Base-by-base conservation (phyloP, 2,797 vertebrate genomes). In the Lepus oiostolus region DNA sequence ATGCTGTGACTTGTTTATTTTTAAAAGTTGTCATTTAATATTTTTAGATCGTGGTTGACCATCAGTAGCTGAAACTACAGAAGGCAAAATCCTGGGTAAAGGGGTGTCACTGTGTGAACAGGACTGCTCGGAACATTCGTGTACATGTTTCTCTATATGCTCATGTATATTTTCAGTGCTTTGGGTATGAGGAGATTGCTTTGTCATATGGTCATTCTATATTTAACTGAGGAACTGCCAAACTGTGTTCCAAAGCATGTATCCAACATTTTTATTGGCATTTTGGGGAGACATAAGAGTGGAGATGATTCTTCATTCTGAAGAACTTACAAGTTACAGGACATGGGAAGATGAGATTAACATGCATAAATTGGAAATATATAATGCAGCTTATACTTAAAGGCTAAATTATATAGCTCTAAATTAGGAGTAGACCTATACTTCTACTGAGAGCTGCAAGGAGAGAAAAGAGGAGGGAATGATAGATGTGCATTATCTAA, bases 211-310 rank as follows among this genome's bases (percentile, higher is more conserved):
- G 19, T 81, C 42, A 79, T 32, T 91, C 17, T 85, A 8, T 70
- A 60, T 83, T 93, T 88, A 82, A 82, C 22, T 87, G 60, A 75
- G 67, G 77, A 71, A 84, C 42, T 54, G 60, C n/a, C 42, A 83
- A 85, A 54, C 84, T 85, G 50, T 88, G 86, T 93, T 85, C 63
- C 67, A 76, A 84, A 93, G 11, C 4, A 0, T 76, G 19, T 52
- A 32, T 35, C 28, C 62, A 60, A 24, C 0, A 4, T 77, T 90
- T 93, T 84, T 60, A 70, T 38, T 71, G 83, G 47, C 62, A 94
- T 90, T 96, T 95, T 83, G 81, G 42, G 70, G 85, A 88, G 84
- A 91, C 26, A 58, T 16, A 22, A 88, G 90, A 85, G 3, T 80
- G n/a, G 85, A 91, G 52, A 63, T 86, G 58, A 72, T 52, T n/a